These are phyloP conservation scores for Luscinia megarhynchos DNA, from an alignment of 2,797 vertebrate genomes.

Conservation along the genomic window DNA sequence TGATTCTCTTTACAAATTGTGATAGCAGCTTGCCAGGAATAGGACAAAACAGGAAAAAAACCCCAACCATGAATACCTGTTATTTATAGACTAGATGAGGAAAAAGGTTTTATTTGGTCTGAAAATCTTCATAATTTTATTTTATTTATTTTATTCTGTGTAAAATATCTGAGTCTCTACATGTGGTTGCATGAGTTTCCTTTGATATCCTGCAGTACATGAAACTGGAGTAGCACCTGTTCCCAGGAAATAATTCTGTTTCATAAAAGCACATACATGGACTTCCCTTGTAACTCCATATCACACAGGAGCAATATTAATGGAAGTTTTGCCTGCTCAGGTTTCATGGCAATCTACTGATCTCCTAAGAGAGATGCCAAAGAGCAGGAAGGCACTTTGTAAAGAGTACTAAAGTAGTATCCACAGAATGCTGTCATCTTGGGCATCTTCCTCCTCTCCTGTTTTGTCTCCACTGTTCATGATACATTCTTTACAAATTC, in stretches of 20 bases:
- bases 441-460: not conserved
- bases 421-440: not conserved
- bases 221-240: not conserved
- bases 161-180: not conserved
- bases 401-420: not conserved
- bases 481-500: not conserved
- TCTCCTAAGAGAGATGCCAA: not conserved
- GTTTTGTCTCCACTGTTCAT: not conserved
- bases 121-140: constrained; percentile 22
- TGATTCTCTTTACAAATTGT: not conserved
- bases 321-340: not conserved
- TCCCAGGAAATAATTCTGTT: not conserved
- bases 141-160: not conserved
- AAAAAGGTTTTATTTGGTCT: not conserved
- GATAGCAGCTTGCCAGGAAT: constrained; percentile 29
- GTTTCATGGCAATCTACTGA: not conserved
- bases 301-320: not conserved
- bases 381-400: not conserved
- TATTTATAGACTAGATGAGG: constrained; percentile 18
- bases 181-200: not conserved
- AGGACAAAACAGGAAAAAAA: not conserved
- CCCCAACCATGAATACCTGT: not conserved
- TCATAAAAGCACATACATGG: not conserved
- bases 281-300: not conserved
- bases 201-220: not conserved